Conservation (phyloP, 2,113 vertebrate genomes). For the Prunella himalayana region DNA sequence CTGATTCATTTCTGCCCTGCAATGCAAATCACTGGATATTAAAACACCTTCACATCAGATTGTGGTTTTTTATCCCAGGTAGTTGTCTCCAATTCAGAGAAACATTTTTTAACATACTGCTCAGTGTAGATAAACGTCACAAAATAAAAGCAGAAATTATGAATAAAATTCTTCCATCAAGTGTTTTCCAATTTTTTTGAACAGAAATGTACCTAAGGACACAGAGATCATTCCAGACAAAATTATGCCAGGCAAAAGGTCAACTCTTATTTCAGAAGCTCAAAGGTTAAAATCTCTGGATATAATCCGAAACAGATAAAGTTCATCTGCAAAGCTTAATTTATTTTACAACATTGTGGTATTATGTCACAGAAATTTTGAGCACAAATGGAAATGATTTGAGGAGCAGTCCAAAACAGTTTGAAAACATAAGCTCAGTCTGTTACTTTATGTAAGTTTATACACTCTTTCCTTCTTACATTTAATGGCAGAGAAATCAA, state of each 20-base stretch:
- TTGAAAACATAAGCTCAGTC: neutral
- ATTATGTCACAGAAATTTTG: conserved; percentile 62
- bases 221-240: neutral
- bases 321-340: conserved; percentile 21
- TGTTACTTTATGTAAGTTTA: neutral
- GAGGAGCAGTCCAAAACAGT: neutral
- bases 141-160: neutral
- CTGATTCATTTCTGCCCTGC: neutral
- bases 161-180: neutral
- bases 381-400: conserved; percentile 59
- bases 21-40: neutral
- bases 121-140: neutral
- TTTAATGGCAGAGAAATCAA: conserved; percentile 27
- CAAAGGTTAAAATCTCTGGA: conserved; percentile 4
- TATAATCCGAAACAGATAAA: conserved; percentile 51
- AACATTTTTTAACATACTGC: neutral
- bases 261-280: neutral
- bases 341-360: conserved; percentile 44
- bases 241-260: neutral
- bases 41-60: neutral
- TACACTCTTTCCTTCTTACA: conserved; percentile 23
- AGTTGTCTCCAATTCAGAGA: neutral
- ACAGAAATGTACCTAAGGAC: neutral
- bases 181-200: conserved; percentile 2
- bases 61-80: neutral